A percentile compares a stretch with the other conserved stretches of the same genome.
Conservation (phyloP, 2,113 vertebrate species). For the Chelonoidis abingdonii region DNA sequence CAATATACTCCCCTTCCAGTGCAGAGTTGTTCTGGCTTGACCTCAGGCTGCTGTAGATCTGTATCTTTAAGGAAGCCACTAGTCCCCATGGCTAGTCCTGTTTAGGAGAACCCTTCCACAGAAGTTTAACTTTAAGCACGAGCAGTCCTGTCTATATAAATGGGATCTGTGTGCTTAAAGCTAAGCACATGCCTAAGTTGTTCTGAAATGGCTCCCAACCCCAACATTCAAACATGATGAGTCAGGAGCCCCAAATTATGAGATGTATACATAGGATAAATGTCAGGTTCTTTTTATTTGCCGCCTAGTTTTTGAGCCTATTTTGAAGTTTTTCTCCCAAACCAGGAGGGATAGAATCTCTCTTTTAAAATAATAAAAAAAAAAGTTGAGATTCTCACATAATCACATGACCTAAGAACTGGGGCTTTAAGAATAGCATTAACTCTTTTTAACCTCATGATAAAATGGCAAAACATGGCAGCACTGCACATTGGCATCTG, state of each 20-base stretch:
- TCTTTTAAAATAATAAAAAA: neutral
- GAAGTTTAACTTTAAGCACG: neutral
- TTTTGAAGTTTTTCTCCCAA: neutral
- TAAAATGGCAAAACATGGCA: neutral
- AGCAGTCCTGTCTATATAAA: neutral
- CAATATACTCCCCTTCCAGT: neutral
- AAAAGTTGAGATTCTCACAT: neutral
- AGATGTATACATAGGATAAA: neutral
- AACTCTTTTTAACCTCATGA: rapidly evolving
- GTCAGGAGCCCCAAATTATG: neutral
- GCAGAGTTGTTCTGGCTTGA: rapidly evolving
- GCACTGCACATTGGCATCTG: neutral
- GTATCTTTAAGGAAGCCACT: neutral
- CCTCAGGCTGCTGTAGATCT: rapidly evolving
- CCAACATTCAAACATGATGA: neutral
- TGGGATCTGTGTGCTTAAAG: neutral
- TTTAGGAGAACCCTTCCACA: neutral
- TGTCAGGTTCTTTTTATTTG: neutral
- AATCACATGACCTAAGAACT: rapidly evolving
- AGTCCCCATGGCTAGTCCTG: neutral
- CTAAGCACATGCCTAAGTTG: neutral
- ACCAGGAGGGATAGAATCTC: neutral
- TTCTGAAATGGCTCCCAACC: neutral
- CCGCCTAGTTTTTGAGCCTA: neutral
- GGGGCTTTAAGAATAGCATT: neutral